phyloP scores from a whole-genome alignment of 1,140 invertebrate genomes.

The Periplaneta americana region DNA sequence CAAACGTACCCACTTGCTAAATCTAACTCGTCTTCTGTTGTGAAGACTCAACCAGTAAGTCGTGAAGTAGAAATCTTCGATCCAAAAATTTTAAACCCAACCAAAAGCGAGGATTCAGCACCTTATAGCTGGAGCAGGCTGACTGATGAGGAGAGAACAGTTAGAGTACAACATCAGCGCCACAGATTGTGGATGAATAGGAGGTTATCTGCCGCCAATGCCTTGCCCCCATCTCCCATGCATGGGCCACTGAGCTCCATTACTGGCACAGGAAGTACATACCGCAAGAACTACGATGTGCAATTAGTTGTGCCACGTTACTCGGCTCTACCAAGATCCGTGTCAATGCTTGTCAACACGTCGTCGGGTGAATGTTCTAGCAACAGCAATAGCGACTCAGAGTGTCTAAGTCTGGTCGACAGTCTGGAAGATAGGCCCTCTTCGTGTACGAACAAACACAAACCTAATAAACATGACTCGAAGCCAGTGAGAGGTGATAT shows the following conservation, averaged over 20 bases:
- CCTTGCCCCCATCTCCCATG: neutral
- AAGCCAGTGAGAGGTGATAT: neutral
- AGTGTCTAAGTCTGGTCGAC: slow-evolving; percentile 5
- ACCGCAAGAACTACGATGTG: neutral
- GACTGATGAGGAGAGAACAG: neutral
- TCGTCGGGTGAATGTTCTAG: slow-evolving; percentile 13
- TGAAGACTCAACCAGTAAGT: neutral
- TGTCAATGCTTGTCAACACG: slow-evolving; percentile 17
- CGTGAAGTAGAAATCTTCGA: neutral
- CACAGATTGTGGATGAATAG: neutral
- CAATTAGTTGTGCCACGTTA: slow-evolving; percentile 10
- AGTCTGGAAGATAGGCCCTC: slow-evolving; percentile 10
- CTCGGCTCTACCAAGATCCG: slow-evolving; percentile 13
- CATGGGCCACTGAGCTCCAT: neutral
- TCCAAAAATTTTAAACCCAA: neutral
- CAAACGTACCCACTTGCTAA: neutral
- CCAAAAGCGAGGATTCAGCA: neutral
- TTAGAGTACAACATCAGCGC: neutral
- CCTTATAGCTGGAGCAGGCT: neutral
- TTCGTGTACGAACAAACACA: neutral
- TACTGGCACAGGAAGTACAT: slow-evolving; percentile 10
- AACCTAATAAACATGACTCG: neutral
- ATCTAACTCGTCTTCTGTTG: neutral
- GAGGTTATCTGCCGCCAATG: neutral
- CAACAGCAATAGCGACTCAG: slow-evolving; percentile 11